Percentiles rank a stretch among this genome's conserved stretches.
Evolutionary conservation across 2,797 vertebrate species (phyloP).

Genomic region (Pangasius krempfi): DNA sequence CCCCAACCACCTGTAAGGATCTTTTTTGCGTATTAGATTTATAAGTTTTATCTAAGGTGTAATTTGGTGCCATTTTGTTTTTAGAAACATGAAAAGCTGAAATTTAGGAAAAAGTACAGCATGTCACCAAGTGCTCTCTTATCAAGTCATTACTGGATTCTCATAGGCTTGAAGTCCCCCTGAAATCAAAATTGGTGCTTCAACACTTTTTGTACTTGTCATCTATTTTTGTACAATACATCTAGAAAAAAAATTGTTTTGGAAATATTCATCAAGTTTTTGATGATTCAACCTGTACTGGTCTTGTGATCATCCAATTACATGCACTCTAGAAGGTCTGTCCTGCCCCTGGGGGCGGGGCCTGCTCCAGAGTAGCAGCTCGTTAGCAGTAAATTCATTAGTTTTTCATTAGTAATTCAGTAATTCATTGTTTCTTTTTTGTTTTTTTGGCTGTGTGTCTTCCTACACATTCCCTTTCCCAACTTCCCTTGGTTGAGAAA

Average conservation of each 20-base stretch:
- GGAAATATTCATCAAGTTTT: not conserved
- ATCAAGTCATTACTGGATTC: not conserved
- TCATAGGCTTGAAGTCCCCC: not conserved
- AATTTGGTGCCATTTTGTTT: not conserved
- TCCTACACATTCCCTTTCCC: not conserved
- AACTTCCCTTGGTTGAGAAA: not conserved
- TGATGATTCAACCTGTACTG: not conserved
- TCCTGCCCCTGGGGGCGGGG: not conserved
- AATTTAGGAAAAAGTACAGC: not conserved
- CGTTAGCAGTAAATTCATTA: not conserved
- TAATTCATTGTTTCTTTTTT: too few species aligned
- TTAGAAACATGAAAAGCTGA: not conserved
- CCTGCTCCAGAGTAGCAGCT: too few species aligned
- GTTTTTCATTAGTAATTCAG: not conserved
- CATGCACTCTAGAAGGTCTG: not conserved
- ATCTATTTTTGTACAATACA: too few species aligned
- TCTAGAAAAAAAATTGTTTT: not conserved
- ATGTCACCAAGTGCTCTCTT: not conserved
- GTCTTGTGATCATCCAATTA: not conserved
- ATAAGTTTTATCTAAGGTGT: not conserved
- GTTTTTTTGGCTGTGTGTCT: too few species aligned
- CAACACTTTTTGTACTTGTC: not conserved
- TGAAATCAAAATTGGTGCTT: not conserved
- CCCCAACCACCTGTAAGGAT: not conserved
- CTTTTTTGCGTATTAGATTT: too few species aligned